Evolutionary conservation across 2,797 vertebrate species (phyloP).

Genomic region (Esox masquinongy): DNA sequence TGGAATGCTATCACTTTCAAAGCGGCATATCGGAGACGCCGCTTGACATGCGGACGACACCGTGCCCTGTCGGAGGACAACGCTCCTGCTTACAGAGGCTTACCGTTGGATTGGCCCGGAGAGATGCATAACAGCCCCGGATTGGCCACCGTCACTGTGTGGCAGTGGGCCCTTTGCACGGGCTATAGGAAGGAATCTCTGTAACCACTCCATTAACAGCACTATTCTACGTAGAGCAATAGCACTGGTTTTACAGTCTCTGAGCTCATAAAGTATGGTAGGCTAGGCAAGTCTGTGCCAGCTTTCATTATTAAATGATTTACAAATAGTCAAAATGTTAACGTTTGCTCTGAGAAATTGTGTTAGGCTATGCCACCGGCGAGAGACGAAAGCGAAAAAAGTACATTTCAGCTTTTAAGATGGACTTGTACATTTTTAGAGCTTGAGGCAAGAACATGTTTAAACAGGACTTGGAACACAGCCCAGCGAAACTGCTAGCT

Average conservation of each 20-base stretch:
- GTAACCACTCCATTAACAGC: background rate
- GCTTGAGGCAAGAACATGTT: too few relatives aligned
- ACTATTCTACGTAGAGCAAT: background rate
- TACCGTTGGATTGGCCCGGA: background rate
- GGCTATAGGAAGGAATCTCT: background rate
- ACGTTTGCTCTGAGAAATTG: too few relatives aligned
- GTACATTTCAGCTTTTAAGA: too few relatives aligned
- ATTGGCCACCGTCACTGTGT: background rate
- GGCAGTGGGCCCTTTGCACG: too few relatives aligned
- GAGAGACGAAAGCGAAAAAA: too few relatives aligned
- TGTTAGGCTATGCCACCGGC: too few relatives aligned
- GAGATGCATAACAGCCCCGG: background rate
- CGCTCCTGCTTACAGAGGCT: background rate
- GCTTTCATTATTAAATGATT: too few relatives aligned
- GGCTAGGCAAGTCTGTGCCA: too few relatives aligned
- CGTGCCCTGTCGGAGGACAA: background rate
- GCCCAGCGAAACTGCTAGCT: too few relatives aligned
- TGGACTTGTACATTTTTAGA: too few relatives aligned
- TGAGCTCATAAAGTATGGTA: background rate
- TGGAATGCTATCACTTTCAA: constrained; percentile 23
- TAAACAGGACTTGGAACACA: too few relatives aligned
- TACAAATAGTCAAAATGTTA: too few relatives aligned
- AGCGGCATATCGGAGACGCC: background rate
- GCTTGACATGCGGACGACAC: background rate
- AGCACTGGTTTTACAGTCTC: background rate